phyloP scores from a whole-genome alignment of 2,888 invertebrate species.

The Nymphalis c-album region DNA sequence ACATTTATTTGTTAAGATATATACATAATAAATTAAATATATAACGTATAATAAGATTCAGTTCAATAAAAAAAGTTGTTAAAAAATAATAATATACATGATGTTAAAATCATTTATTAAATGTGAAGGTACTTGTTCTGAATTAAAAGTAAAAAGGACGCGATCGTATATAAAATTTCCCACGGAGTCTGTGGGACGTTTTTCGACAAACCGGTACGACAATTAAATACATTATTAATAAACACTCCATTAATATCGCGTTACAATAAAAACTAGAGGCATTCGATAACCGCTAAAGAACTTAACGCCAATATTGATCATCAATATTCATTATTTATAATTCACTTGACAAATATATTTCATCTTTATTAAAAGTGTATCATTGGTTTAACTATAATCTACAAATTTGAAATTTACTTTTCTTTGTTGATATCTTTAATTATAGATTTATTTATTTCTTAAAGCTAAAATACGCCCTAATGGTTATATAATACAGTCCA shows the following conservation, averaged over 20 bases:
- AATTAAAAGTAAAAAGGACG: constrained; percentile 10
- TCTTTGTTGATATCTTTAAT: background rate
- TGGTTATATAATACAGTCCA: background rate
- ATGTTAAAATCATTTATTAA: background rate
- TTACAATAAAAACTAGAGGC: constrained; percentile 21
- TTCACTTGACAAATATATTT: background rate
- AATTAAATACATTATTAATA: constrained; percentile 63
- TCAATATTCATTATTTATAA: constrained; percentile 6
- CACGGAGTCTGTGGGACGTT: constrained; percentile 34
- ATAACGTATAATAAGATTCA: background rate
- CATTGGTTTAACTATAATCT: too few relatives aligned
- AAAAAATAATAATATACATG: too few relatives aligned
- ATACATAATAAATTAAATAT: too few relatives aligned
- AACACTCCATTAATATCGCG: constrained; percentile 59
- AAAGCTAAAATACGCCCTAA: background rate
- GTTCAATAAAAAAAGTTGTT: too few relatives aligned
- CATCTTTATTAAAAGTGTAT: background rate
- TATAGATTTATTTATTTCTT: background rate
- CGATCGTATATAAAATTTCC: constrained; percentile 26
- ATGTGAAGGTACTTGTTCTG: constrained; percentile 28
- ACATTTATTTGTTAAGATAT: too few relatives aligned
- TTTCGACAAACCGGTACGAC: constrained; percentile 42
- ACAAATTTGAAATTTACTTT: background rate
- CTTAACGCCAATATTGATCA: constrained; percentile 11
- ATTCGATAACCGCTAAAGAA: constrained; percentile 7